A percentile compares a stretch with the other conserved stretches of the same genome.
phyloP scores from a whole-genome alignment of 2,113 vertebrate species.

The Murina feae region DNA sequence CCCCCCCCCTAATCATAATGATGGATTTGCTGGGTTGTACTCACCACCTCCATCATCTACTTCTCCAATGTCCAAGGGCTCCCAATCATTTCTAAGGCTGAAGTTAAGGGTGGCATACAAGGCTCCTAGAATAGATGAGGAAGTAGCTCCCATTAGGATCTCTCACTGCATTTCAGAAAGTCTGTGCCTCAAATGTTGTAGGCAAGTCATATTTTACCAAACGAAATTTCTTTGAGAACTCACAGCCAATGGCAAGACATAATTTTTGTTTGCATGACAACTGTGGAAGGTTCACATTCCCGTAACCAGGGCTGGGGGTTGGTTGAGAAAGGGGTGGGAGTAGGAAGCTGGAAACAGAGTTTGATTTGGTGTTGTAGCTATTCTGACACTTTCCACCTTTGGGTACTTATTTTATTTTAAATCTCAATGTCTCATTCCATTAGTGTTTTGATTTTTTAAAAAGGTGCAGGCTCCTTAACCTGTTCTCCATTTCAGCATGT shows the following conservation, averaged over 20 bases:
- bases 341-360: conserved; percentile 31
- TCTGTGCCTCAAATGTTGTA: conserved; percentile 35
- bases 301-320: background rate
- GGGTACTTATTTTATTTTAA: conserved; percentile 67
- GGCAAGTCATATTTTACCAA: conserved; percentile 51
- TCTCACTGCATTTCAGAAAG: conserved; percentile 35
- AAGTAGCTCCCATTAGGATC: background rate
- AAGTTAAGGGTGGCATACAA: background rate
- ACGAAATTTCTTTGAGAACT: conserved; percentile 63
- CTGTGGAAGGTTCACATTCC: conserved; percentile 43
- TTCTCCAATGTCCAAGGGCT: background rate
- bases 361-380: conserved; percentile 48
- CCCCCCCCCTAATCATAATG: background rate
- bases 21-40: background rate
- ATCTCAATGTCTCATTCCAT: conserved; percentile 69
- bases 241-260: conserved; percentile 9
- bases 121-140: background rate
- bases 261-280: conserved; percentile 64
- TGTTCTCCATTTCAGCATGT: conserved; percentile 59
- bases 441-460: conserved; percentile 72
- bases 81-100: background rate
- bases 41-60: background rate
- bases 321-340: background rate
- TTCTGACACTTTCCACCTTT: conserved; percentile 59
- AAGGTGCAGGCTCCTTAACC: conserved; percentile 65